Conservation (phyloP, 1,140 invertebrate species). For the Schlechtendalia chinensis region DNA sequence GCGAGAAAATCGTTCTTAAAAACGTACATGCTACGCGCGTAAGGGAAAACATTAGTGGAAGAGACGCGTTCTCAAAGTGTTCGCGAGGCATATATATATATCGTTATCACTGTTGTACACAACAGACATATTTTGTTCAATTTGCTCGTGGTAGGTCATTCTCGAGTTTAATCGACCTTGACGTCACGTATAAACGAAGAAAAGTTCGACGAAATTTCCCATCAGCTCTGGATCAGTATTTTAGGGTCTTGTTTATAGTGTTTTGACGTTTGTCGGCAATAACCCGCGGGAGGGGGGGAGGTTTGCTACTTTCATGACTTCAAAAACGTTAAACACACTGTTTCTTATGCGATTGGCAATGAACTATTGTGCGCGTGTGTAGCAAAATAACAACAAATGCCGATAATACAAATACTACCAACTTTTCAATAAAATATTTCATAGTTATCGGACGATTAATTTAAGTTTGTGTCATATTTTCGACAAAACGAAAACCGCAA, state of each 20-base stretch:
- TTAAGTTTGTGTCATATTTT: too few species aligned
- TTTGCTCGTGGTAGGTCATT: neutral
- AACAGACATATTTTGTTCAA: neutral
- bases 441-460: too few species aligned
- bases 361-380: neutral
- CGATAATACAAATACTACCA: neutral
- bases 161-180: neutral
- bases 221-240: slow-evolving; percentile 1
- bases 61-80: neutral
- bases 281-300: neutral
- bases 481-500: too few species aligned
- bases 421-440: too few species aligned
- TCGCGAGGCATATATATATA: too few species aligned
- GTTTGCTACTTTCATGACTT: neutral
- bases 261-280: neutral
- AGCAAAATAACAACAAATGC: neutral
- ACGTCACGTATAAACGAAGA: neutral
- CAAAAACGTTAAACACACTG: too few species aligned
- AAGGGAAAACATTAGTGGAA: too few species aligned
- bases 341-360: too few species aligned
- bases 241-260: neutral
- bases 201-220: slow-evolving; percentile 23
- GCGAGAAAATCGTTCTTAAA: too few species aligned
- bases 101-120: neutral
- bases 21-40: too few species aligned